Evolutionary conservation across 1,140 invertebrate genomes (phyloP).

Genomic region (Pygmarrhopalites habei): DNA sequence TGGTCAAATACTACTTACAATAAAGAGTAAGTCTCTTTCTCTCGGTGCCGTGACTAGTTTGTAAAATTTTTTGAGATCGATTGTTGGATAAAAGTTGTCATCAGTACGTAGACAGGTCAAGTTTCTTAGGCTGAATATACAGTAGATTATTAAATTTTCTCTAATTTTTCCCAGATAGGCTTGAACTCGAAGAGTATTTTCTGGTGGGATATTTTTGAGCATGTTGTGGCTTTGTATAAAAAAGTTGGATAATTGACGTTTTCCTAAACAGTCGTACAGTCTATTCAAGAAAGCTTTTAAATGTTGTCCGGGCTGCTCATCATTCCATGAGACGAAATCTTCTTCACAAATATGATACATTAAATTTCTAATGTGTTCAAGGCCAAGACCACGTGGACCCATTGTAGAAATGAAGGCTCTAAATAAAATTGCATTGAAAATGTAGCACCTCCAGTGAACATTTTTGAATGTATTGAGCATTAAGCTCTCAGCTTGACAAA

Average conservation of each 20-base stretch:
- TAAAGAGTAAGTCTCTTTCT: slow-evolving; percentile 33
- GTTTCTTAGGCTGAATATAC: slow-evolving; percentile 58
- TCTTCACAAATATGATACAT: slow-evolving; percentile 70
- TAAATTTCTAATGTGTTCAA: slow-evolving; percentile 61
- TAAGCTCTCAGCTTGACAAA: slow-evolving; percentile 18
- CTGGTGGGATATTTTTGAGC: slow-evolving; percentile 58
- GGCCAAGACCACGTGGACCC: slow-evolving; percentile 37
- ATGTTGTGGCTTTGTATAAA: slow-evolving; percentile 65
- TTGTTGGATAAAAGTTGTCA: slow-evolving; percentile 58
- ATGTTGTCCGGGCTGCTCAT: slow-evolving; percentile 59
- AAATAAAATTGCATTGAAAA: slow-evolving; percentile 25
- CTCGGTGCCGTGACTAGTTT: slow-evolving; percentile 49
- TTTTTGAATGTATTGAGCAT: slow-evolving; percentile 21
- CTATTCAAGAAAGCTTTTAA: slow-evolving; percentile 54
- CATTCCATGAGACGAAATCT: slow-evolving; percentile 59
- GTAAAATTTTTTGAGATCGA: slow-evolving; percentile 56
- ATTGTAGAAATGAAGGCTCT: slow-evolving; percentile 57
- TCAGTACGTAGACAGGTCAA: slow-evolving; percentile 46
- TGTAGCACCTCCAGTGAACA: slow-evolving; percentile 28
- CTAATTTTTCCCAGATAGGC: slow-evolving; percentile 58
- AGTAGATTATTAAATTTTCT: slow-evolving; percentile 61
- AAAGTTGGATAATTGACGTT: slow-evolving; percentile 58
- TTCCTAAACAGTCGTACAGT: slow-evolving; percentile 47
- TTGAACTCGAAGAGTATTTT: slow-evolving; percentile 56
- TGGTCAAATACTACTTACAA: slow-evolving; percentile 19